Percentiles rank a stretch among this genome's conserved stretches.
Evolutionary conservation across 2,888 invertebrate species (phyloP).

Genomic region (Orgyia antiqua): DNA sequence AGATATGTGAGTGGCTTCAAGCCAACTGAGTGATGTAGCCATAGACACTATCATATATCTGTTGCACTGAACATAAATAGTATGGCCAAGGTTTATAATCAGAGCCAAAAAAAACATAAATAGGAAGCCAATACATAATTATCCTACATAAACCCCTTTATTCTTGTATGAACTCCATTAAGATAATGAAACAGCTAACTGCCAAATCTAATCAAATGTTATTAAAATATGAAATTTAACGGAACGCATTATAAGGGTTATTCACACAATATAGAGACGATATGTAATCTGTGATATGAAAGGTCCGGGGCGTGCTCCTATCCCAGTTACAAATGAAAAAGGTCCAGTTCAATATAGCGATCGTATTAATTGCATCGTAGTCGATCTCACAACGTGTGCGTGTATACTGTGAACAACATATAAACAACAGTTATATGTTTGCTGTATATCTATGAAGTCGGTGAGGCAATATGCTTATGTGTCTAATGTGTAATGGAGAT

Average conservation of each 20-base stretch:
- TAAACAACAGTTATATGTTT: slow-evolving; percentile 25
- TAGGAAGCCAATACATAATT: no score
- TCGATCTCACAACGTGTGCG: slow-evolving; percentile 30
- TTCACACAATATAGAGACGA: slow-evolving; percentile 28
- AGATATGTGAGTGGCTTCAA: no score
- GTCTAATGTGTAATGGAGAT: slow-evolving; percentile 3
- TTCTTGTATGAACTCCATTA: no score
- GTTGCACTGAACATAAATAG: no score
- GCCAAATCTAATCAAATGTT: neutral
- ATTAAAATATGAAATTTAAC: slow-evolving; percentile 19
- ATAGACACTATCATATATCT: no score
- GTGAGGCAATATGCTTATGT: slow-evolving; percentile 1
- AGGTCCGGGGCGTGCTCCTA: slow-evolving; percentile 23
- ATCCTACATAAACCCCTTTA: no score
- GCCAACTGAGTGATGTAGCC: no score
- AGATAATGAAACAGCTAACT: no score
- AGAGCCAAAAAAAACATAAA: no score
- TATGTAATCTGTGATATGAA: slow-evolving; percentile 49
- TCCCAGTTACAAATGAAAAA: slow-evolving; percentile 33
- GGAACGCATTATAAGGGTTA: slow-evolving; percentile 21
- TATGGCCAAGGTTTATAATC: no score
- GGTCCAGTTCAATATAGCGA: slow-evolving; percentile 32
- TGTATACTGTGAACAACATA: slow-evolving; percentile 20
- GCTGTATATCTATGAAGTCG: slow-evolving; percentile 6
- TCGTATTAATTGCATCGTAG: slow-evolving; percentile 34